Evolutionary conservation across 2,113 vertebrate genomes (phyloP).

Genomic region (Psilopogon haemacephalus): DNA sequence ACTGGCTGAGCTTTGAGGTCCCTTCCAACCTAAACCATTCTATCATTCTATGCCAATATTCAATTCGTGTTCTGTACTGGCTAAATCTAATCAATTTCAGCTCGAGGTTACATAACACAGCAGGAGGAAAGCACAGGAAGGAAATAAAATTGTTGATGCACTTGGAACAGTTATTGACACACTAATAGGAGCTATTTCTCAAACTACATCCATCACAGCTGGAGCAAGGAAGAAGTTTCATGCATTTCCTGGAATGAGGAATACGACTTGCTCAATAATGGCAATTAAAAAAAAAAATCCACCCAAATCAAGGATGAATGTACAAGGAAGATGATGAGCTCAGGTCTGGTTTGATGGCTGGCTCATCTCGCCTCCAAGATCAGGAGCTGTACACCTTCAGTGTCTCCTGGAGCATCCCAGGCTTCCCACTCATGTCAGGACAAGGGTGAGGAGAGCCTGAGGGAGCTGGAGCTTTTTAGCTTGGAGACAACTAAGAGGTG

Average conservation of each 20-base stretch:
- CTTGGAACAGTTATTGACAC: background rate
- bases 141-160: background rate
- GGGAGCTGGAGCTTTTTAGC: too few species aligned
- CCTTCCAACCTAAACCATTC: too few species aligned
- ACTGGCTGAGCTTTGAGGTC: too few species aligned
- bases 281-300: too few species aligned
- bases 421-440: accelerated
- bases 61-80: background rate
- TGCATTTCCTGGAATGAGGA: background rate
- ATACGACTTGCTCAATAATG: background rate
- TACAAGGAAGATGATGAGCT: background rate
- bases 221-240: background rate
- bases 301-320: background rate
- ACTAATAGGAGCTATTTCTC: background rate
- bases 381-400: background rate
- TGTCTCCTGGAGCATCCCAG: background rate
- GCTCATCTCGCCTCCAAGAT: accelerated
- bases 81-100: background rate
- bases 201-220: background rate
- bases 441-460: too few species aligned
- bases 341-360: accelerated
- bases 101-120: background rate
- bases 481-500: too few species aligned
- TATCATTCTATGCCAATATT: too few species aligned
- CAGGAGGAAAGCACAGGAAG: background rate